A percentile compares a stretch with the other conserved stretches of the same genome.
phyloP scores from a whole-genome alignment of 2,113 vertebrate genomes.

The Bos indicus region DNA sequence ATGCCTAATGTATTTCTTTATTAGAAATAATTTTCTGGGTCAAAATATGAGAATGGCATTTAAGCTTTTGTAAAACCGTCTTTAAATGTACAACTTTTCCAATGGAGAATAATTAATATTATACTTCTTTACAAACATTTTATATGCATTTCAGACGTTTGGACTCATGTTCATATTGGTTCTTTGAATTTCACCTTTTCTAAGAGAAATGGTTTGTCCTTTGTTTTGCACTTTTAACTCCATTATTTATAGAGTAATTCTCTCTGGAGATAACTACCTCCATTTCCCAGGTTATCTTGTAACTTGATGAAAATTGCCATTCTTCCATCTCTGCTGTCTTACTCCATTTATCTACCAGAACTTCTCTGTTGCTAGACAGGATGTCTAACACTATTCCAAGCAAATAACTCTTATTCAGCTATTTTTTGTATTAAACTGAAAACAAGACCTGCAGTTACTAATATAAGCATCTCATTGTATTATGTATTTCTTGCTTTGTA shows the following conservation, averaged over 20 bases:
- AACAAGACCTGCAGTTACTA: neutral
- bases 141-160: neutral
- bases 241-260: neutral
- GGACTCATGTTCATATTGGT: neutral
- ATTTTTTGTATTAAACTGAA: neutral
- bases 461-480: neutral
- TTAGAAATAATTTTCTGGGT: neutral
- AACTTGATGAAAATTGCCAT: neutral
- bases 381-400: neutral
- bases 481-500: neutral
- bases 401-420: neutral
- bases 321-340: neutral
- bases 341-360: neutral
- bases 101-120: neutral
- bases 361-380: neutral
- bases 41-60: neutral
- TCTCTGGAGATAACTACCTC: neutral
- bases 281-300: neutral
- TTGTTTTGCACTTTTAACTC: neutral
- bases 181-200: neutral
- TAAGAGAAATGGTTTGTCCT: neutral
- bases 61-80: neutral
- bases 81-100: neutral
- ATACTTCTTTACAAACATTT: neutral
- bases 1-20: neutral